Conservation (phyloP, 2,797 vertebrate genomes). For the Alouatta caraya region DNA sequence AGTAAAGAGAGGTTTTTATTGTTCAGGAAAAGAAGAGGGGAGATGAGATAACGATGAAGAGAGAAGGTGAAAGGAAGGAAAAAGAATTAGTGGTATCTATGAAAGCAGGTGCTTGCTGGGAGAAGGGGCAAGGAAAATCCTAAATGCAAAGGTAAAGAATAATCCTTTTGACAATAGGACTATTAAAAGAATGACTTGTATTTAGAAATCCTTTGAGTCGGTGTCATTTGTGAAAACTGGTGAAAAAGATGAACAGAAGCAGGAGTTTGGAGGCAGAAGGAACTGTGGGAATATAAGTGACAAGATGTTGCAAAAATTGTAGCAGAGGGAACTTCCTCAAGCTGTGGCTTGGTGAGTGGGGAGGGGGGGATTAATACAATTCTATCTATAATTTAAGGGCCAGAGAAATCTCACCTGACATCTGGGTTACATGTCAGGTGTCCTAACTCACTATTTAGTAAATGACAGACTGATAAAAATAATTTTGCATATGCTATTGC, state of each 20-base stretch:
- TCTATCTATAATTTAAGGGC: not conserved
- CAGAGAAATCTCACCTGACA: not conserved
- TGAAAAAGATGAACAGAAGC: not conserved
- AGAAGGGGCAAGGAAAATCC: not conserved
- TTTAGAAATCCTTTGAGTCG: not conserved
- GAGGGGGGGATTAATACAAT: not conserved
- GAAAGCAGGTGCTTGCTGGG: not conserved
- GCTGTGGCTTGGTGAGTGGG: not conserved
- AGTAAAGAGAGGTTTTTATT: not conserved
- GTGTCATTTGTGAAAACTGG: not conserved
- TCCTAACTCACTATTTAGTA: not conserved
- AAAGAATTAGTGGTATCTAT: not conserved
- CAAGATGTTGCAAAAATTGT: not conserved
- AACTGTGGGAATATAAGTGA: not conserved
- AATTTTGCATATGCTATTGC: not conserved
- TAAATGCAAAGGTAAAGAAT: not conserved
- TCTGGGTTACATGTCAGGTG: not conserved
- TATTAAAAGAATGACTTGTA: not conserved
- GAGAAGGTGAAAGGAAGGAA: not conserved
- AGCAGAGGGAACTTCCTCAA: not conserved
- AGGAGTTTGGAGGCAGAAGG: not conserved
- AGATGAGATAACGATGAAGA: not conserved
- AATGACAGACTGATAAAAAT: not conserved
- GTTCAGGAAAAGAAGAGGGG: not conserved
- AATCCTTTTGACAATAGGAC: not conserved